Percentiles rank a stretch among this genome's conserved stretches.
Conservation (phyloP, 2,888 invertebrate species). For the Thera britannica region DNA sequence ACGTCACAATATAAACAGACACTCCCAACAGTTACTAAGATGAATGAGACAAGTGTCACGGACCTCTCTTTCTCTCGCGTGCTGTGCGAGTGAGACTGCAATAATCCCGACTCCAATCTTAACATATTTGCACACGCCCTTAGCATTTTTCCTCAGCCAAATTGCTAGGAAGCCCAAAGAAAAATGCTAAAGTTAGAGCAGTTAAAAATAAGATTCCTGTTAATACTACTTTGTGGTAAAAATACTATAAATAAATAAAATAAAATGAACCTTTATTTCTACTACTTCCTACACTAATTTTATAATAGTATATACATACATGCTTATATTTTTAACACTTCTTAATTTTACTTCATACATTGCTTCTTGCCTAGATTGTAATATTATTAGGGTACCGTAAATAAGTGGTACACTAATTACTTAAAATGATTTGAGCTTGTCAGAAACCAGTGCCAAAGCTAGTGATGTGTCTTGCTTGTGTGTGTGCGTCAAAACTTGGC, state of each 20-base stretch:
- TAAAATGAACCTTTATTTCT: too few relatives aligned
- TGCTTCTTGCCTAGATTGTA: too few relatives aligned
- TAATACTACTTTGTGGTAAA: too few relatives aligned
- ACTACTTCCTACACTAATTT: too few relatives aligned
- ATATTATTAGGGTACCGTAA: too few relatives aligned
- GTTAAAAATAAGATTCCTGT: too few relatives aligned
- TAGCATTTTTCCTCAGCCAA: slow-evolving; percentile 1
- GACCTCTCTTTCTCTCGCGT: slow-evolving; percentile 2
- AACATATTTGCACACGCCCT: slow-evolving; percentile 19
- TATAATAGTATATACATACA: too few relatives aligned
- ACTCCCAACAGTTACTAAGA: slow-evolving; percentile 18
- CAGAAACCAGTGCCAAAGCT: not conserved
- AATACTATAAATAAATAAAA: too few relatives aligned
- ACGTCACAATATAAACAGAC: slow-evolving; percentile 17
- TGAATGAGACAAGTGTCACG: slow-evolving; percentile 15
- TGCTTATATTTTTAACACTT: too few relatives aligned
- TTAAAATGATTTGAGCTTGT: not conserved
- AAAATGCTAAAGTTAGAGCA: too few relatives aligned
- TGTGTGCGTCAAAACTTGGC: slow-evolving; percentile 24
- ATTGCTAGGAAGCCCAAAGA: not conserved
- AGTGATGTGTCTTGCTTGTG: slow-evolving; percentile 17
- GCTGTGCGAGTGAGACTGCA: slow-evolving; percentile 9
- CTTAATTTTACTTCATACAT: too few relatives aligned
- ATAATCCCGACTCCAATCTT: slow-evolving; percentile 12
- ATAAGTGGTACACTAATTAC: too few relatives aligned